Evolutionary conservation across 1,140 invertebrate species (phyloP), one percentile per base, ranked within the genome.

Genomic region (Drosophila repletoides): DNA sequence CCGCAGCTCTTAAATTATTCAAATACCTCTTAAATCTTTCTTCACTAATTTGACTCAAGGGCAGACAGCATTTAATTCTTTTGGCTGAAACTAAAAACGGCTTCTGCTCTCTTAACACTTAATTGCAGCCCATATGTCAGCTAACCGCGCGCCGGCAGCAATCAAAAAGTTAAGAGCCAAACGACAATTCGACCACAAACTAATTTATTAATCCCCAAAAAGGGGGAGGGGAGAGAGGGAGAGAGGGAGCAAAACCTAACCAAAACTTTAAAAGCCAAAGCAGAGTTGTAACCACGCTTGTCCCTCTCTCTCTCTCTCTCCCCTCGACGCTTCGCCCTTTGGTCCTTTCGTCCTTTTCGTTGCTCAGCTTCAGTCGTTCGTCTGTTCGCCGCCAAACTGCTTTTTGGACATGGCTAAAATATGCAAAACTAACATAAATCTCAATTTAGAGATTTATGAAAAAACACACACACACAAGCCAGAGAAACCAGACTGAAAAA

Each of bases 381-480:
- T 12, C 29, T 68, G 73, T 60, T 76, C n/a, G 58, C 45, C 40
- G 79, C 63, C 55, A 71, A 80, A 74, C 75, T 71, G 80, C 80
- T 72, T 58, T 55, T 86, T 74, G 75, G 80, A 69, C 81, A 80
- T 86, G 81, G 81, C 76, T 87, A 80, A 86, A 86, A 86, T 86
- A 86, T 86, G 81, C 80, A 86, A 87, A 86, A 84, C 80, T 84
- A 87, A 69, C 81, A 86, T 86, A 86, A 86, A 86, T 86, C 80
- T 86, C 80, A 86, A 86, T 86, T 86, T 86, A 74, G 76, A 86
- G 80, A 86, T 86, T 86, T 86, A 86, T 86, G 81, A 86, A 86
- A 84, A 80, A 66, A 58, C 58, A 80, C 40, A 31, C 53, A 46
- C 53, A 41, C 19, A 14, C 21, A 38, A 17, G 22, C 17, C 10